These are phyloP conservation scores for Pelmatolapia mariae DNA, from an alignment of 2,113 vertebrate genomes.

Conservation along the genomic window DNA sequence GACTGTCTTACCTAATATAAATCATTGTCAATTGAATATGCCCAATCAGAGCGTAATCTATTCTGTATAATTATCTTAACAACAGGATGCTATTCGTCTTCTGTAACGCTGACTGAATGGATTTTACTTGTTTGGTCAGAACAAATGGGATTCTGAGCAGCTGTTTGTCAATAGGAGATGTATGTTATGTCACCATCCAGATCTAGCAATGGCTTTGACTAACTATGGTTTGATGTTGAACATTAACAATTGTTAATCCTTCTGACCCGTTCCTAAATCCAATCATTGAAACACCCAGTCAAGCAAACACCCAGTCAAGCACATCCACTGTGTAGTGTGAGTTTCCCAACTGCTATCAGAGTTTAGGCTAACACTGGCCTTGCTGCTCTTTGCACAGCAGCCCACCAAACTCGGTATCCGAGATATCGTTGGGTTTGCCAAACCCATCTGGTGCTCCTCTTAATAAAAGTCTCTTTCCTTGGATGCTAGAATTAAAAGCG, in stretches of 20 bases:
- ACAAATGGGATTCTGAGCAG: conserved; percentile 16
- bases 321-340: background rate
- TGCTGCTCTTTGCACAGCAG: background rate
- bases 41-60: conserved; percentile 34
- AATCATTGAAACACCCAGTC: background rate
- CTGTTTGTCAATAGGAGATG: background rate
- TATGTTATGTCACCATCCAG: background rate
- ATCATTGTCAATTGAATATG: conserved; percentile 35
- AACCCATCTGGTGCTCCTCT: background rate
- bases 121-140: conserved; percentile 27
- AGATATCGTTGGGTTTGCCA: background rate
- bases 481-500: background rate
- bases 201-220: background rate
- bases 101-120: conserved; percentile 13
- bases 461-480: background rate
- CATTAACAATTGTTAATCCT: background rate
- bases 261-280: background rate
- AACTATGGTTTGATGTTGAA: background rate
- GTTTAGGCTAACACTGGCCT: background rate
- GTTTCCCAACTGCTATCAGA: background rate
- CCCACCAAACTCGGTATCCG: background rate
- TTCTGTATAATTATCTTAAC: conserved; percentile 41
- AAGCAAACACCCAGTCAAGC: background rate
- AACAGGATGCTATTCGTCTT: conserved; percentile 18
- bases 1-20: conserved; percentile 27